A percentile compares a stretch with the other conserved stretches of the same genome.
Evolutionary conservation across 2,113 vertebrate species (phyloP).

Genomic region (Triplophysa siluroides): DNA sequence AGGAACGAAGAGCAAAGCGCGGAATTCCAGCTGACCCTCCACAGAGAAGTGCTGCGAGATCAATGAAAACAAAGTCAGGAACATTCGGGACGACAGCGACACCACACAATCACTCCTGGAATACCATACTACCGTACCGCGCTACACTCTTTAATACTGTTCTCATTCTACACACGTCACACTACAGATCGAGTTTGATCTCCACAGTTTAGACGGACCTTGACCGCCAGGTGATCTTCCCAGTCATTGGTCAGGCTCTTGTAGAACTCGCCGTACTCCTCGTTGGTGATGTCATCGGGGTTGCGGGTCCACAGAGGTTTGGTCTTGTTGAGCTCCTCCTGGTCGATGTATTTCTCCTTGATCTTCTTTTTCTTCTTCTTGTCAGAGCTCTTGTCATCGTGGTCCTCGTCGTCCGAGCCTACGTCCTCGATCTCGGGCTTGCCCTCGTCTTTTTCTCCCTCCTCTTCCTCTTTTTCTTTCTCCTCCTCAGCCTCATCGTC

Average conservation of each 20-base stretch:
- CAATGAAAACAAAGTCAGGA: neutral
- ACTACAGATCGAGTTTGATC: neutral
- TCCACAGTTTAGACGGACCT: constrained; percentile 52
- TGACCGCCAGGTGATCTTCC: constrained; percentile 81
- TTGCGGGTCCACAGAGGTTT: constrained; percentile 93
- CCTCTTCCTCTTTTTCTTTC: constrained; percentile 73
- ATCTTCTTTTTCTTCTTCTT: constrained; percentile 82
- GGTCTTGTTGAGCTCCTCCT: constrained; percentile 81
- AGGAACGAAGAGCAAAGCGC: constrained; percentile 91
- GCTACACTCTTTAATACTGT: neutral
- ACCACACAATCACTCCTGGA: neutral
- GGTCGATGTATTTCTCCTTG: constrained; percentile 83
- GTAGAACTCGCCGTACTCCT: constrained; percentile 95
- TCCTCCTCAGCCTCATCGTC: constrained; percentile 75
- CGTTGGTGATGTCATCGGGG: constrained; percentile 92
- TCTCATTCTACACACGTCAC: neutral
- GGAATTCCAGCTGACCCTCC: constrained; percentile 94
- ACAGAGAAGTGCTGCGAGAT: constrained; percentile 90
- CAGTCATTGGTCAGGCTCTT: constrained; percentile 90
- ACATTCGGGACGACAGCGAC: neutral
- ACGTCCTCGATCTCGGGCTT: constrained; percentile 81
- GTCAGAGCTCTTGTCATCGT: constrained; percentile 49
- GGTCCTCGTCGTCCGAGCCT: constrained; percentile 79
- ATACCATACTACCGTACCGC: no score
- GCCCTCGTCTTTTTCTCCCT: constrained; percentile 70